These are phyloP conservation scores for Opisthograptis luteolata DNA, from an alignment of 2,888 invertebrate genomes.

Conservation along the genomic window DNA sequence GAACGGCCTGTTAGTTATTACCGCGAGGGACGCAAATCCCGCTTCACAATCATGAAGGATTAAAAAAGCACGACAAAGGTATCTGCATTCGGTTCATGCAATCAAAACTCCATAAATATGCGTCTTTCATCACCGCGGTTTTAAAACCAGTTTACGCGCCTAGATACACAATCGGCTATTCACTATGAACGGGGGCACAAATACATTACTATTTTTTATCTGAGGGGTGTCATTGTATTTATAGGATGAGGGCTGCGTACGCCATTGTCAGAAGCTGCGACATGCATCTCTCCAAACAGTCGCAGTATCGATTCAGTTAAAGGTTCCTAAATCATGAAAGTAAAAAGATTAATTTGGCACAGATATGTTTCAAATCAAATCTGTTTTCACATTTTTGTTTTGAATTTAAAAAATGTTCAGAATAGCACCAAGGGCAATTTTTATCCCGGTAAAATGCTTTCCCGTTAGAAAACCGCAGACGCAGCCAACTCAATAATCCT, in stretches of 20 bases:
- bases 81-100: constrained; percentile 43
- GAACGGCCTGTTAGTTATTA: constrained; percentile 66
- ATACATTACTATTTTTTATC: constrained; percentile 36
- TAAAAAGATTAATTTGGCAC: too few species aligned
- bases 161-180: constrained; percentile 43
- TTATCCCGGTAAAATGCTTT: too few species aligned
- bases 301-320: too few species aligned
- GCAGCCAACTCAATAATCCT: too few species aligned
- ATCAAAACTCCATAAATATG: constrained; percentile 36
- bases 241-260: constrained; percentile 26
- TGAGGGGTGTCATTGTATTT: constrained; percentile 39
- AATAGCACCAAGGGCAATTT: too few species aligned
- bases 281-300: too few species aligned
- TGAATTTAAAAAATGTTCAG: too few species aligned
- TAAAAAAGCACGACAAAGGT: constrained; percentile 40
- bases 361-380: too few species aligned
- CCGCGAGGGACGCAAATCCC: constrained; percentile 51
- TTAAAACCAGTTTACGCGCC: constrained; percentile 53
- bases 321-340: too few species aligned
- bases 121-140: constrained; percentile 49
- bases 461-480: too few species aligned
- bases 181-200: constrained; percentile 39
- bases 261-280: constrained; percentile 21
- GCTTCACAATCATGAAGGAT: constrained; percentile 53
- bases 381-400: too few species aligned